Conservation (phyloP, 2,888 invertebrate genomes). For the Caenorhabditis sp. region DNA sequence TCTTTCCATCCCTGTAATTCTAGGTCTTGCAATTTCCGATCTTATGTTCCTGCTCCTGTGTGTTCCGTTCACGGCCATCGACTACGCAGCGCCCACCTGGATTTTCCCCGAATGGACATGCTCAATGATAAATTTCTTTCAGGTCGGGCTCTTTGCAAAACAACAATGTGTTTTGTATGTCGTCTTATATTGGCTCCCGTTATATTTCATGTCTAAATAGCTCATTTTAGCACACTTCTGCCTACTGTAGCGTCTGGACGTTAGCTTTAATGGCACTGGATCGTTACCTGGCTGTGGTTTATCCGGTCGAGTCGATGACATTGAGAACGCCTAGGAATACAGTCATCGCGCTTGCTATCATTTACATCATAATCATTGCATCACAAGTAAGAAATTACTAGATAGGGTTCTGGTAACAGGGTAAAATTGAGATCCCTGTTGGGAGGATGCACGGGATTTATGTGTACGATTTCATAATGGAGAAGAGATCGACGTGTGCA, state of each 20-base stretch:
- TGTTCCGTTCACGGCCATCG: constrained; percentile 93
- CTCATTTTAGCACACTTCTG: constrained; percentile 85
- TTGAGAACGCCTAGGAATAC: constrained; percentile 74
- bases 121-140: constrained; percentile 90
- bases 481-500: constrained; percentile 74
- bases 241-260: constrained; percentile 93
- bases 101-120: constrained; percentile 93
- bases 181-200: too few species aligned
- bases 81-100: constrained; percentile 90
- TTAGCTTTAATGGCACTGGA: constrained; percentile 94
- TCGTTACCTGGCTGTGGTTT: constrained; percentile 91
- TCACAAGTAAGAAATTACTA: constrained; percentile 72
- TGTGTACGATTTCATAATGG: constrained; percentile 73
- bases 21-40: constrained; percentile 83
- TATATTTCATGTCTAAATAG: constrained; percentile 1
- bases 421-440: constrained; percentile 61
- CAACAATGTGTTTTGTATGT: neutral
- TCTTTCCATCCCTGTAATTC: neutral
- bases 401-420: neutral
- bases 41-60: constrained; percentile 92
- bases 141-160: too few species aligned
- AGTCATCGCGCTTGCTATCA: constrained; percentile 64
- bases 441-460: constrained; percentile 69
- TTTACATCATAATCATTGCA: constrained; percentile 72
- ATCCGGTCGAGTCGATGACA: constrained; percentile 84